These are phyloP conservation scores for Macaria notata DNA, from an alignment of 2,888 invertebrate species.

Conservation along the genomic window DNA sequence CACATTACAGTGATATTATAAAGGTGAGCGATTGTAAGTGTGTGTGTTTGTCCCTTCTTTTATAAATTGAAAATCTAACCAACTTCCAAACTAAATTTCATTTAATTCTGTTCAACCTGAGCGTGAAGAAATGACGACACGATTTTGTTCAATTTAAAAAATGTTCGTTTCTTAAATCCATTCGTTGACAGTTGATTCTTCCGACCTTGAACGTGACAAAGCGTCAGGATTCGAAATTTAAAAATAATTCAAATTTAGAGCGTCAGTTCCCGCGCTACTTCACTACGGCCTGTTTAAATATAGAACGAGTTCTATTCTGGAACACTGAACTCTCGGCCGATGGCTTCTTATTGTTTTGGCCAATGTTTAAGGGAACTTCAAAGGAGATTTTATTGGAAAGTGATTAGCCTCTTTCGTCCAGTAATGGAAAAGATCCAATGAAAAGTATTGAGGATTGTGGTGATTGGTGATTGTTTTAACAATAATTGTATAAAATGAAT, in stretches of 20 bases:
- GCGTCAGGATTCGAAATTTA: constrained; percentile 68
- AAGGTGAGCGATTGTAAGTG: no score
- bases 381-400: constrained; percentile 30
- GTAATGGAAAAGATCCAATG: not conserved
- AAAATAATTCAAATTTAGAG: constrained; percentile 70
- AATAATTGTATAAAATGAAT: no score
- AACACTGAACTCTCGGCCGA: constrained; percentile 74
- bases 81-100: no score
- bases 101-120: no score
- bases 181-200: constrained; percentile 47
- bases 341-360: constrained; percentile 75
- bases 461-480: no score
- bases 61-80: no score
- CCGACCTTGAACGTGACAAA: constrained; percentile 79
- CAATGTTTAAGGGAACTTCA: constrained; percentile 45
- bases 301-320: constrained; percentile 77
- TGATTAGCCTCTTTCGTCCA: constrained; percentile 15
- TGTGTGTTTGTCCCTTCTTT: no score
- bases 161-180: no score
- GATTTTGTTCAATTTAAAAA: no score
- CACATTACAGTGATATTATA: no score
- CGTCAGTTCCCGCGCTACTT: constrained; percentile 70
- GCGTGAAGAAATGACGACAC: no score
- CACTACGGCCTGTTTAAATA: constrained; percentile 74
- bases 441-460: not conserved